Evolutionary conservation across 2,888 invertebrate species (phyloP).

Genomic region (Allygus modestus): DNA sequence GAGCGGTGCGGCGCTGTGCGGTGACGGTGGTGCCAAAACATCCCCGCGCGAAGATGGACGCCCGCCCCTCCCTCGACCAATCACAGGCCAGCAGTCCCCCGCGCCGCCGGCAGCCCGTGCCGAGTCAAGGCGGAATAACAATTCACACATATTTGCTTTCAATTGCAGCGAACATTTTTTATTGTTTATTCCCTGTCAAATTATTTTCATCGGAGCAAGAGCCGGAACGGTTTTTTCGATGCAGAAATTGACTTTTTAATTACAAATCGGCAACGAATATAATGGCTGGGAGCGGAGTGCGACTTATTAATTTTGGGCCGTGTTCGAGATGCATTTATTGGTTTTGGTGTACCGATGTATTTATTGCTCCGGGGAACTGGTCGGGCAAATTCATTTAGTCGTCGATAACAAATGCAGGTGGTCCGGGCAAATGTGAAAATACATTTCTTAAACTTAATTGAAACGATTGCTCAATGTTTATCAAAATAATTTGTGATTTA

Average conservation of each 20-base stretch:
- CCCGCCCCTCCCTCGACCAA: conserved; percentile 56
- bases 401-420: not conserved
- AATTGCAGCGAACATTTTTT: conserved; percentile 53
- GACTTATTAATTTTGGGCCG: conserved; percentile 52
- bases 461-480: not conserved
- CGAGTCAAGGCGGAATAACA: conserved; percentile 58
- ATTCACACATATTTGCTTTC: conserved; percentile 64
- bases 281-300: conserved; percentile 6
- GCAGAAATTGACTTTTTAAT: conserved; percentile 58
- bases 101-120: not conserved
- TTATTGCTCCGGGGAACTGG: conserved; percentile 23
- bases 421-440: not conserved
- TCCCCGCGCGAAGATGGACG: conserved; percentile 42
- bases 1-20: not conserved
- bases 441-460: conserved; percentile 14
- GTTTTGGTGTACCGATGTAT: conserved; percentile 14
- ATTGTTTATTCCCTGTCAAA: conserved; percentile 50
- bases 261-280: conserved; percentile 59
- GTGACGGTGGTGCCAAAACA: not conserved
- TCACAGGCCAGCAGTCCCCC: conserved; percentile 29
- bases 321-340: conserved; percentile 48
- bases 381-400: conserved; percentile 22
- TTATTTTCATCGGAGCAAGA: conserved; percentile 27
- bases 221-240: conserved; percentile 36
- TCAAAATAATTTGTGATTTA: not conserved